phyloP scores from a whole-genome alignment of 2,797 vertebrate genomes.

The Coregonus sp. region DNA sequence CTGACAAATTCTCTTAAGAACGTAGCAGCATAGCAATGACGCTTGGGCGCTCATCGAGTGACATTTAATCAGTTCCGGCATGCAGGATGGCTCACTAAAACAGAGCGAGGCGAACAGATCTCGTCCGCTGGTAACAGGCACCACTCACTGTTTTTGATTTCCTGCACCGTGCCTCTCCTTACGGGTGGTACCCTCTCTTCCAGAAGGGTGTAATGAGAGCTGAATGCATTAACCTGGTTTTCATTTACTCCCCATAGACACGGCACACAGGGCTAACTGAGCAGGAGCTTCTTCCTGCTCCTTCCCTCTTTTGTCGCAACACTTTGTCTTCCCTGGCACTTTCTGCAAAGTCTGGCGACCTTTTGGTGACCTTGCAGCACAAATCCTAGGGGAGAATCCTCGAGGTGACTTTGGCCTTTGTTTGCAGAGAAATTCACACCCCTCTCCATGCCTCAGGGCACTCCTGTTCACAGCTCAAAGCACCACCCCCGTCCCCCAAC shows the following conservation, averaged over 20 bases:
- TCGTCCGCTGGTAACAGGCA: slow-evolving; percentile 37
- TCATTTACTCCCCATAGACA: slow-evolving; percentile 76
- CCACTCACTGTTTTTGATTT: slow-evolving; percentile 71
- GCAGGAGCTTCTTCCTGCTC: slow-evolving; percentile 52
- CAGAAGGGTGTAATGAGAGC: slow-evolving; percentile 72
- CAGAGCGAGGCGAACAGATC: slow-evolving; percentile 56
- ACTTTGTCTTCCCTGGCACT: slow-evolving; percentile 64
- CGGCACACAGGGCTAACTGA: slow-evolving; percentile 47
- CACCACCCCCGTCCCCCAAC: slow-evolving; percentile 31
- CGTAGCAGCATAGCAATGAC: slow-evolving; percentile 27
- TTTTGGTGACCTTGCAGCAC: slow-evolving; percentile 56
- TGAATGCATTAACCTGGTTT: slow-evolving; percentile 82
- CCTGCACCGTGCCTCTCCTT: slow-evolving; percentile 68
- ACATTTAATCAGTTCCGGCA: slow-evolving; percentile 42
- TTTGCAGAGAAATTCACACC: slow-evolving; percentile 41
- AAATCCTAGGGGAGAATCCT: slow-evolving; percentile 57
- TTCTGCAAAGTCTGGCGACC: slow-evolving; percentile 55
- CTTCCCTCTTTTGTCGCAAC: slow-evolving; percentile 32
- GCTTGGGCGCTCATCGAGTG: slow-evolving; percentile 32
- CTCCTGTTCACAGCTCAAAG: slow-evolving; percentile 57
- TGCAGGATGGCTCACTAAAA: slow-evolving; percentile 59
- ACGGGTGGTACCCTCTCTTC: slow-evolving; percentile 66
- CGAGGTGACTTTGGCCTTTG: slow-evolving; percentile 59
- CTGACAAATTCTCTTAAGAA: background rate
- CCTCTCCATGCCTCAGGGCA: slow-evolving; percentile 56